phyloP scores from a whole-genome alignment of 2,113 vertebrate species.

The Oreotragus oreotragus region DNA sequence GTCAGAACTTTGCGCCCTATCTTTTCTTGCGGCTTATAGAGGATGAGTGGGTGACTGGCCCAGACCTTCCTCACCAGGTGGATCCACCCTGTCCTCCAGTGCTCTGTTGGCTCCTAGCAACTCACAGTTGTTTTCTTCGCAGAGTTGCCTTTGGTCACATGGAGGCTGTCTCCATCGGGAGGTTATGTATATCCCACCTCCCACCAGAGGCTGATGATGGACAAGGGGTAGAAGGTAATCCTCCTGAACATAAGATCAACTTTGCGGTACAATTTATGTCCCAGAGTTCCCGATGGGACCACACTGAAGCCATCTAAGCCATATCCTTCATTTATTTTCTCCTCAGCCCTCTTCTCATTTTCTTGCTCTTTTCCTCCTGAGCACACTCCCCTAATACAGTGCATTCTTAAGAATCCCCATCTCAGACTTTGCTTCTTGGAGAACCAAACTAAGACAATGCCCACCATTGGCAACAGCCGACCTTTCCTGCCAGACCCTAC shows the following conservation, averaged over 20 bases:
- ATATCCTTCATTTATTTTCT: neutral
- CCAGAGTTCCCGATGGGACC: neutral
- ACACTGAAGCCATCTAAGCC: neutral
- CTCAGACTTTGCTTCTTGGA: neutral
- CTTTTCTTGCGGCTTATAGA: neutral
- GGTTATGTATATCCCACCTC: neutral
- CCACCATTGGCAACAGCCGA: neutral
- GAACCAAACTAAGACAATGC: neutral
- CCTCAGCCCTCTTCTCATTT: neutral
- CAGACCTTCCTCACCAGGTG: neutral
- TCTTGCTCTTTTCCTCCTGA: neutral
- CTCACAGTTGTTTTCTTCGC: neutral
- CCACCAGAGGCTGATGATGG: neutral
- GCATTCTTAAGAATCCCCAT: neutral
- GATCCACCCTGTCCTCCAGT: no score
- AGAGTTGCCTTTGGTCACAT: neutral
- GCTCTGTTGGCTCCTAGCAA: neutral
- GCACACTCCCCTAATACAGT: neutral
- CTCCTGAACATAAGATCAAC: neutral
- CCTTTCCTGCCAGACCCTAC: neutral
- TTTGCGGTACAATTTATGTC: neutral
- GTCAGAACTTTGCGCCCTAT: neutral
- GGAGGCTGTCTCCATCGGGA: neutral
- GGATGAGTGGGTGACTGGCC: neutral
- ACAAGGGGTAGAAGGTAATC: neutral